Evolutionary conservation across 2,113 vertebrate species (phyloP).

Genomic region (Lynx canadensis): DNA sequence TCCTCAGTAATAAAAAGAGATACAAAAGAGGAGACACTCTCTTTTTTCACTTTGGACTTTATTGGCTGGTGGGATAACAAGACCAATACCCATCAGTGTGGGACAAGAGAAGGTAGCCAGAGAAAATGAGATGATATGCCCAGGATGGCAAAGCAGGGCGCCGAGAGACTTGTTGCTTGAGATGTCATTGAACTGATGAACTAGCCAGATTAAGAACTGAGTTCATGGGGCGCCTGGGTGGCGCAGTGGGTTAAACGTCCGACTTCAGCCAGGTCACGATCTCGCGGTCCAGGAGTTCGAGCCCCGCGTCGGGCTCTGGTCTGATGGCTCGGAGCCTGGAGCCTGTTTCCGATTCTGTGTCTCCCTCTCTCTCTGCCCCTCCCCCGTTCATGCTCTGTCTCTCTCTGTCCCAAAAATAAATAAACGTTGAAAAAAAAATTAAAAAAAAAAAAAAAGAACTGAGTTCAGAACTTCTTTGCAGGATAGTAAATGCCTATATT

Average conservation of each 20-base stretch:
- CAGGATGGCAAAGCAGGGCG: neutral
- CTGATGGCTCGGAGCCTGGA: too few species aligned
- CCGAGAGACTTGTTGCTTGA: neutral
- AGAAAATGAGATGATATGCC: neutral
- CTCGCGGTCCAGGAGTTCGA: too few species aligned
- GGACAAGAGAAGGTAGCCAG: neutral
- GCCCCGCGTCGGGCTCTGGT: too few species aligned
- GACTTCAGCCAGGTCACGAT: too few species aligned
- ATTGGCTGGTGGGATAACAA: neutral
- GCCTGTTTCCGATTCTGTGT: too few species aligned
- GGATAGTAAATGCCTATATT: neutral
- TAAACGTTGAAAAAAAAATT: too few species aligned
- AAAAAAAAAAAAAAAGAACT: too few species aligned
- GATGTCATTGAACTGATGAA: neutral
- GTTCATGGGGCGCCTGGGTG: too few species aligned
- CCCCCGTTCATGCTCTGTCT: too few species aligned
- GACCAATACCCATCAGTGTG: neutral
- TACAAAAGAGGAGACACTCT: neutral
- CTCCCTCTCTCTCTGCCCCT: too few species aligned
- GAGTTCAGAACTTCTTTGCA: constrained; percentile 8
- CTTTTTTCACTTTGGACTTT: neutral
- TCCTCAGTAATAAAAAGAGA: neutral
- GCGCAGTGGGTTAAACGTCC: too few species aligned
- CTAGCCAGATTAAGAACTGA: neutral
- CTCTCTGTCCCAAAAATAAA: too few species aligned